These are phyloP conservation scores for Neotragus moschatus DNA, from an alignment of 2,113 vertebrate species.

Conservation along the genomic window DNA sequence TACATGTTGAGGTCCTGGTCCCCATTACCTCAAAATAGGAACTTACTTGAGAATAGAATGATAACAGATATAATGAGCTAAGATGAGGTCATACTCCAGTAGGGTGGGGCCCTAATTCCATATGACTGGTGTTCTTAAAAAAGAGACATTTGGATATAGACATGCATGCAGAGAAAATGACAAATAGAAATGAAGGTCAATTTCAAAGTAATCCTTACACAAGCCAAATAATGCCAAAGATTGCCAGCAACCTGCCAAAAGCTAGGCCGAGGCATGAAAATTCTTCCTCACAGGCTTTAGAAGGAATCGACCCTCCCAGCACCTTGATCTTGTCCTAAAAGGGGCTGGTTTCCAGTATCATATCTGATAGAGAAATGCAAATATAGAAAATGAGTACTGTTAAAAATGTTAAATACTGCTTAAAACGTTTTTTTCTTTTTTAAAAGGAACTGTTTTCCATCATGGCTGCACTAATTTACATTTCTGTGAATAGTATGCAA, in stretches of 20 bases:
- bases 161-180: background rate
- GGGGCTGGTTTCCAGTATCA: background rate
- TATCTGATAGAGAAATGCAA: background rate
- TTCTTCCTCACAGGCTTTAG: background rate
- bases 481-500: background rate
- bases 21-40: background rate
- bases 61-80: background rate
- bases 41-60: background rate
- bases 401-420: background rate
- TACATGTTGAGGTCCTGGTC: background rate
- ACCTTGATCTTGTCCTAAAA: background rate
- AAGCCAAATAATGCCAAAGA: background rate
- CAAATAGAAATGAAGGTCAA: background rate
- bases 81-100: background rate
- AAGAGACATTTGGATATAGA: background rate
- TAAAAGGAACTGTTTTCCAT: background rate
- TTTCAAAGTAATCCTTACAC: background rate
- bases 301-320: background rate
- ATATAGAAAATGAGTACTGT: background rate
- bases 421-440: background rate
- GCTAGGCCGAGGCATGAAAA: background rate
- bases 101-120: background rate
- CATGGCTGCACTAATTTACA: background rate
- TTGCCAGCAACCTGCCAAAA: background rate
- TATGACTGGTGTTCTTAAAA: background rate